Evolutionary conservation across 2,113 vertebrate genomes (phyloP), one percentile per base, ranked within the genome.

Genomic region (Ondatra zibethicus): DNA sequence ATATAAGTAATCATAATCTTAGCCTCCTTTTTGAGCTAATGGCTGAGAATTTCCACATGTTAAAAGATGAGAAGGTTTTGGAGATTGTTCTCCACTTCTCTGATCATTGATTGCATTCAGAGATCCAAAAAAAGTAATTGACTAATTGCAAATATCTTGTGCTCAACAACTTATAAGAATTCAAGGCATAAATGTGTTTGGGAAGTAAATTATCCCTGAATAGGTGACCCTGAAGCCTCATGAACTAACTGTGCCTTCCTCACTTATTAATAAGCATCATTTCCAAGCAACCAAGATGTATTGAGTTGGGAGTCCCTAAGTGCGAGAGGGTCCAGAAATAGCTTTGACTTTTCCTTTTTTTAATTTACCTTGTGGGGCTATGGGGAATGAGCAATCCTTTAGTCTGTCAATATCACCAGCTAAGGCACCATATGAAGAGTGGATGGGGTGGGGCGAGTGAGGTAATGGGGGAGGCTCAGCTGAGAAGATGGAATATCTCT

Each of bases 291-390:
- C 98, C 97, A 97, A 98, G 98, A 98, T 97, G 98, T 98, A 98
- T 98, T 98, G 98, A 97, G 97, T 97, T 98, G 98, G 98, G 98
- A 99, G 97, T 98, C 98, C 98, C 99, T 4, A 17, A 92, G 97
- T 97, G 93, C 7, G 0, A 98, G 96, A 97, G 84, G 91, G 98
- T 98, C 96, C 98, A 99, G 98, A 98, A 98, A 98, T 97, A 98
- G 98, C 98, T 98, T 98, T 98, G 98, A 98, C 98, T 99, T 98
- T 98, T 98, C 97, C 98, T 98, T 98, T 98, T 98, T 98, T 98
- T 98, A 98, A 99, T 99, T 98, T 99, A 99, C 98, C 98, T 98
- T 98, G 98, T 95, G 98, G 98, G 97, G 95, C 98, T 97, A 82
- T 96, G 97, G 98, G 98, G 98, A 98, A 98, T 96, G 98, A 98